Evolutionary conservation across 2,113 vertebrate species (phyloP).

Genomic region (Hippocampus abdominalis): DNA sequence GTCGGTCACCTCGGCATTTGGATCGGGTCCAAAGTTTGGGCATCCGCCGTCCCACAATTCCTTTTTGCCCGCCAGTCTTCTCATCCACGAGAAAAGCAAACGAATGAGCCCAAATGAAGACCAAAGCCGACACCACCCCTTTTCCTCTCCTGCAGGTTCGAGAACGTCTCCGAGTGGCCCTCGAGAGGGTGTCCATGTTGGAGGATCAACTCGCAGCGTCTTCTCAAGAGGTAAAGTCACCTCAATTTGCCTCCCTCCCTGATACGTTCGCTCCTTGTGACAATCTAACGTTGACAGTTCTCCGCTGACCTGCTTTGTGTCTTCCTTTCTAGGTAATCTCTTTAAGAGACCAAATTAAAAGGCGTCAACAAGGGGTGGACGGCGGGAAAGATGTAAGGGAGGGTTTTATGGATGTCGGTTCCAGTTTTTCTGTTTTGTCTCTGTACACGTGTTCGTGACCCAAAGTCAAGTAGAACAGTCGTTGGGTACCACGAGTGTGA

Average conservation of each 20-base stretch:
- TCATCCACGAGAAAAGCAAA: too few species aligned
- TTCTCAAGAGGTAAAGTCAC: slow-evolving; percentile 79
- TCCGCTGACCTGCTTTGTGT: slow-evolving; percentile 36
- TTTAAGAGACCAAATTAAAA: slow-evolving; percentile 81
- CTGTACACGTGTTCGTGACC: slow-evolving; percentile 43
- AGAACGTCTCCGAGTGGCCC: slow-evolving; percentile 86
- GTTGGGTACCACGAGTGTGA: slow-evolving; percentile 45
- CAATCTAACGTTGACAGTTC: slow-evolving; percentile 1
- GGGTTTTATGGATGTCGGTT: slow-evolving; percentile 60
- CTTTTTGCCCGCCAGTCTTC: too few species aligned
- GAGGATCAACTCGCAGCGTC: slow-evolving; percentile 88
- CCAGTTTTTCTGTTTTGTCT: slow-evolving; percentile 63
- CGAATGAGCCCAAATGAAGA: too few species aligned
- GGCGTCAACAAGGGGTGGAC: slow-evolving; percentile 77
- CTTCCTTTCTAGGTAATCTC: slow-evolving; percentile 67
- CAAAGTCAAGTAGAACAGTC: slow-evolving; percentile 48
- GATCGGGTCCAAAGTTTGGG: too few species aligned
- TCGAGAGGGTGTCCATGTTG: slow-evolving; percentile 85
- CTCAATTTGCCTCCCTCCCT: background rate
- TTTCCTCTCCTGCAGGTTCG: slow-evolving; percentile 74
- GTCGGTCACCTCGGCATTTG: too few species aligned
- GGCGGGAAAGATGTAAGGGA: slow-evolving; percentile 77
- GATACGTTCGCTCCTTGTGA: background rate
- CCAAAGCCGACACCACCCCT: too few species aligned
- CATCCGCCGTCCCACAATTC: too few species aligned